Evolutionary conservation across 2,797 vertebrate species (phyloP), one percentile per base, ranked within the genome.

Genomic region (Anguilla marmorata): DNA sequence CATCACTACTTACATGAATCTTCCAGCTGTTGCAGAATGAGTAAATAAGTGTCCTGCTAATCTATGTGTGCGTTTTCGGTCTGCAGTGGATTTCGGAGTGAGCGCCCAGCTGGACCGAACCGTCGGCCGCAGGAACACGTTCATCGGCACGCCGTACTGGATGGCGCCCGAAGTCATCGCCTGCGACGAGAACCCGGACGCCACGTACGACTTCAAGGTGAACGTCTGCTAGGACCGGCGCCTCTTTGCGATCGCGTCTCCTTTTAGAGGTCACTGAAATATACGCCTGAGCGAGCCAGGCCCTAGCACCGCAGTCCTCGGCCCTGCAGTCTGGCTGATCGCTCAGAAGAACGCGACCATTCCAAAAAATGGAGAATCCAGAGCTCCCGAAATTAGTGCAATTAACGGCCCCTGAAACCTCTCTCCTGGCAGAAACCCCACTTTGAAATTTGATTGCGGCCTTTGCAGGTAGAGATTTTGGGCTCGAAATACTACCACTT

Each of bases 121-220:
- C 0, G 97, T 99, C 54, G 97, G 97, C 88, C 96, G 97, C 88
- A 97, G 96, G 6, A 97, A 98, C 91, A 99, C 98, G 0, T 99
- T 99, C 92, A 99, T 99, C 3, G 98, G 98, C 82, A 99, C 98
- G 0, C 98, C 98, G 0, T 99, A 99, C 90, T 99, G 98, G 98
- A 99, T 99, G 98, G 98, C 98, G 0, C 98, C 98, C 0, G 98
- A 99, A 94, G 98, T 99, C 90, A 99, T 99, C n/a, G 97, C 98
- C 87, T 99, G 98, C 1, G 97, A 99, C 0, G 97, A 98, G 93
- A 98, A 99, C 89, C 97, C 98, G 0, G 96, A 98, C 0, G 97
- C 98, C 90, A 98, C 97, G 0, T 99, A 99, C 0, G 98, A 99
- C 93, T 98, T 97, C 92, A 99, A 99, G 98, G 98, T 99, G 93